Evolutionary conservation across 2,888 invertebrate genomes (phyloP), one percentile per base, ranked within the genome.

Genomic region (Spodoptera picta): DNA sequence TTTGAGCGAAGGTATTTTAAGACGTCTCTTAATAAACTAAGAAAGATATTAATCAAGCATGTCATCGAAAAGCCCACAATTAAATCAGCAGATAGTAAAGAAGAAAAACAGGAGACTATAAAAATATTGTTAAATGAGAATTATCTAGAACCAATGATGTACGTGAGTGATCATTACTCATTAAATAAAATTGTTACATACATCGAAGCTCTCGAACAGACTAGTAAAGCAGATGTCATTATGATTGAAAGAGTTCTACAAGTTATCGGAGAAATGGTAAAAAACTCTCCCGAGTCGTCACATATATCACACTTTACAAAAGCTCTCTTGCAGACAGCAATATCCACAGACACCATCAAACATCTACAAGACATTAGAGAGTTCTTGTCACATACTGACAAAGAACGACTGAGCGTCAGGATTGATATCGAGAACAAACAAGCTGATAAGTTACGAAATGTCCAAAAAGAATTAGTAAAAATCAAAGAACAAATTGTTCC

Each of bases 211-310:
- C 10, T 64, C 2, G 41, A 47, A 44, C 14, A 55, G 5, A 54
- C 50, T 24, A 14, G 46, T 5, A 23, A 27, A 4, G 1, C n/a
- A 10, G n/a, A 19, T 57, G 24, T 68, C 23, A 45, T 64, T 36
- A 59, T 61, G 19, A 59, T 73, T 19, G 73, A 68, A 45, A 60
- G 73, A 51, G 47, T 44, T 3, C 11, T 73, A 11, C 72, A 73
- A 53, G 72, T 73, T 14, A 55, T 50, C 3, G 72, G 72, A 24
- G 72, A 73, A 73, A 68, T 73, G 73, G n/a, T 48, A 2, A 73
- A n/a, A n/a, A n/a, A n/a, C n/a, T n/a, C n/a, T n/a, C n/a, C n/a
- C n/a, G n/a, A n/a, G n/a, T n/a, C n/a, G n/a, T n/a, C 24, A 41
- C 73, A 73, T 60, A n/a, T 73, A 9, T 55, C 44, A 4, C 2